Percentiles rank a stretch among this genome's conserved stretches.
phyloP scores from a whole-genome alignment of 2,113 vertebrate genomes.

The Tupaia chinensis region DNA sequence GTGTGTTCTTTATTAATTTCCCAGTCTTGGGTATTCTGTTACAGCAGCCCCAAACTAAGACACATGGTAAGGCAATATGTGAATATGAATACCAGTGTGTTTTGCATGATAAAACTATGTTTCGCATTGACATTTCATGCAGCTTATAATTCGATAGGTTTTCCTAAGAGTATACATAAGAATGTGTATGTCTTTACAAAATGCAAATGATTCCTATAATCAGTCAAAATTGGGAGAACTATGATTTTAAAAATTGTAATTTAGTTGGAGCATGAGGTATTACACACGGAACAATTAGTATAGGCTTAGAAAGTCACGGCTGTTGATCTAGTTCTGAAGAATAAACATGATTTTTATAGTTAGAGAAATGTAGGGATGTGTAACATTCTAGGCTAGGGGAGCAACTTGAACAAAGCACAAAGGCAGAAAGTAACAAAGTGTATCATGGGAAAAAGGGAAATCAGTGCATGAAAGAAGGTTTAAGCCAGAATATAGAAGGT shows the following conservation, averaged over 20 bases:
- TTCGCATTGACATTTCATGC: not conserved
- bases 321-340: not conserved
- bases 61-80: not conserved
- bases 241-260: not conserved
- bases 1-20: not conserved
- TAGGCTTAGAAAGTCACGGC: not conserved
- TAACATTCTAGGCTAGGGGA: not conserved
- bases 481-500: not conserved
- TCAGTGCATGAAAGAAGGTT: not conserved
- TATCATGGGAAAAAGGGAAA: not conserved
- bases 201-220: not conserved
- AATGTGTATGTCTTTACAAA: conserved; percentile 2
- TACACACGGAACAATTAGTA: not conserved
- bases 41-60: not conserved
- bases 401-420: not conserved
- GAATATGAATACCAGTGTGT: not conserved
- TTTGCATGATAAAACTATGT: not conserved
- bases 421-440: not conserved
- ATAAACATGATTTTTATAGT: not conserved
- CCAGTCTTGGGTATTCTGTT: not conserved
- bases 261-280: not conserved
- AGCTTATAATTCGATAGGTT: not conserved
- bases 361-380: not conserved
- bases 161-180: not conserved
- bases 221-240: not conserved